phyloP scores from a whole-genome alignment of 2,797 vertebrate species.

The Protonibea diacanthus region DNA sequence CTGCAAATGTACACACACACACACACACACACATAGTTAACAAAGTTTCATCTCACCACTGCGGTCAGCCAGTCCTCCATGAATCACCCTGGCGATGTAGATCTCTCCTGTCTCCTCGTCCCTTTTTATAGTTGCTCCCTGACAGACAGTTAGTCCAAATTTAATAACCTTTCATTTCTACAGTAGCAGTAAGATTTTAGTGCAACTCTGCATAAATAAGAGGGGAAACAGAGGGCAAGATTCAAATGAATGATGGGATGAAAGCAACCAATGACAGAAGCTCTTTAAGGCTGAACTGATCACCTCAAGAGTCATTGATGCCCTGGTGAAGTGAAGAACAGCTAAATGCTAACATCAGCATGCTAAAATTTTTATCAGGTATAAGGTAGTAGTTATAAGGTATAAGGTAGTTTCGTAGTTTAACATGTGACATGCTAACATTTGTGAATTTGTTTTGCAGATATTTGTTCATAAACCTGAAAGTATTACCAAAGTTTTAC shows the following conservation, averaged over 20 bases:
- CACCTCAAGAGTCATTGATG: too few relatives aligned
- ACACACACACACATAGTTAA: too few relatives aligned
- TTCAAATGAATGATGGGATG: background rate
- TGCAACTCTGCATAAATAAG: background rate
- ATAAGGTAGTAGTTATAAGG: too few relatives aligned
- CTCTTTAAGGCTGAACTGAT: background rate
- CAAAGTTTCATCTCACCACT: conserved; percentile 86
- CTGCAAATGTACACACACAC: too few relatives aligned
- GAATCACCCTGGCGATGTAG: conserved; percentile 93
- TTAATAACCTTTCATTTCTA: background rate
- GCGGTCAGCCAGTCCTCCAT: conserved; percentile 93
- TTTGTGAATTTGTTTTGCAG: too few relatives aligned
- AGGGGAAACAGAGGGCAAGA: background rate
- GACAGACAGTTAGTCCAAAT: conserved; percentile 12
- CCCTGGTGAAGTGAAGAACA: too few relatives aligned
- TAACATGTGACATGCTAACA: too few relatives aligned
- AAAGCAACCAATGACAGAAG: background rate
- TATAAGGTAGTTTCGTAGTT: too few relatives aligned
- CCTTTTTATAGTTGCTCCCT: conserved; percentile 95
- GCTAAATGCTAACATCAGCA: too few relatives aligned
- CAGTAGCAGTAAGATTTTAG: background rate
- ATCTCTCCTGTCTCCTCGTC: conserved; percentile 92
- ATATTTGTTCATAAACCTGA: too few relatives aligned
- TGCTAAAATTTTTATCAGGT: too few relatives aligned
- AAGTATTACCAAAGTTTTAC: too few relatives aligned